A percentile compares a stretch with the other conserved stretches of the same genome.
These are phyloP conservation scores for Euplexia lucipara DNA, from an alignment of 2,888 invertebrate genomes.

Conservation along the genomic window DNA sequence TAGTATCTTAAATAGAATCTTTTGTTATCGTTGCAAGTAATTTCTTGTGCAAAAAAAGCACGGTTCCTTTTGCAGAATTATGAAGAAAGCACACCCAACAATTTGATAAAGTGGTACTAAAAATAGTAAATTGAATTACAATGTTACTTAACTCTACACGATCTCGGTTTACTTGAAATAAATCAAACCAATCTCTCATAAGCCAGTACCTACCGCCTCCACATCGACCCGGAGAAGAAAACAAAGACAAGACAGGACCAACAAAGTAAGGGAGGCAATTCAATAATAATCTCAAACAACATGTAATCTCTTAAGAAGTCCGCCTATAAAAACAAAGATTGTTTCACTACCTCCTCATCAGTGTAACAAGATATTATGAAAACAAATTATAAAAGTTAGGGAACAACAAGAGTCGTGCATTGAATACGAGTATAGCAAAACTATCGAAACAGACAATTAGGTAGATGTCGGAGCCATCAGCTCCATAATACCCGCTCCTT, in stretches of 20 bases:
- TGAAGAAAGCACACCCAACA: not conserved
- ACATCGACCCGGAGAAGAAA: slow-evolving; percentile 20
- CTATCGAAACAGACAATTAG: slow-evolving; percentile 73
- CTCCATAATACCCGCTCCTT: slow-evolving; percentile 74
- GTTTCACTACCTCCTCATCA: slow-evolving; percentile 48
- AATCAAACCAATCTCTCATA: slow-evolving; percentile 14
- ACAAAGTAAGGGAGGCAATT: slow-evolving; percentile 36
- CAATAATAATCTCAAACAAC: slow-evolving; percentile 56
- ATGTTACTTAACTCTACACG: not conserved
- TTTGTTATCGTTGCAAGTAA: not conserved
- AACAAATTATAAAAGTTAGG: slow-evolving; percentile 57
- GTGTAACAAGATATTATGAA: slow-evolving; percentile 45
- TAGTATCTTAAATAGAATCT: not conserved
- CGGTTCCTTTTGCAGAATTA: too few species aligned
- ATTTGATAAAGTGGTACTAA: not conserved
- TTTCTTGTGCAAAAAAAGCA: too few species aligned
- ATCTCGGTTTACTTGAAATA: slow-evolving; percentile 5
- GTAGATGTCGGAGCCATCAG: slow-evolving; percentile 75
- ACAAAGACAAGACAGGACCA: slow-evolving; percentile 36
- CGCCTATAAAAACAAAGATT: slow-evolving; percentile 54
- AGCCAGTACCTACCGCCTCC: slow-evolving; percentile 13
- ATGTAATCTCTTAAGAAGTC: slow-evolving; percentile 52
- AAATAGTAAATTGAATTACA: not conserved
- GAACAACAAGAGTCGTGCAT: slow-evolving; percentile 51
- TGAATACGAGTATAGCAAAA: slow-evolving; percentile 54